These are phyloP conservation scores for Passer domesticus DNA, from an alignment of 2,113 vertebrate genomes.

Conservation along the genomic window DNA sequence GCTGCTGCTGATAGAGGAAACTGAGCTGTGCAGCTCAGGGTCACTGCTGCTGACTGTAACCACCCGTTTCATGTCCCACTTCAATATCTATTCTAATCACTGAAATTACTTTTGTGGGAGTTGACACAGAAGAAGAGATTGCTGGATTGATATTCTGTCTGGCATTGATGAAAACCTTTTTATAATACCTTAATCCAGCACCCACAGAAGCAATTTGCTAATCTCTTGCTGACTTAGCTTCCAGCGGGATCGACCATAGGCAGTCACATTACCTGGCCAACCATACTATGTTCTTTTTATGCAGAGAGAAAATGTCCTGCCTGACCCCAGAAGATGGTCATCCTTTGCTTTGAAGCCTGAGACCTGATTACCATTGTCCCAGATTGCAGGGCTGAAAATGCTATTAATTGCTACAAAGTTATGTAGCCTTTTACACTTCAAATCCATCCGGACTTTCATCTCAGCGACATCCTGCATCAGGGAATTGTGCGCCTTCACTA, in stretches of 20 bases:
- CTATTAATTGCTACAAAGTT: slow-evolving; percentile 51
- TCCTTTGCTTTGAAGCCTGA: slow-evolving; percentile 6
- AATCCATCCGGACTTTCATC: slow-evolving; percentile 52
- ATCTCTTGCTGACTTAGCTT: slow-evolving; percentile 64
- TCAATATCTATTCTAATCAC: slow-evolving; percentile 41
- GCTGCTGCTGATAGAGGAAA: background rate
- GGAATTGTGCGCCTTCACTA: slow-evolving; percentile 35
- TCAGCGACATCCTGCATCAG: slow-evolving; percentile 29
- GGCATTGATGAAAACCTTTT: slow-evolving; percentile 56
- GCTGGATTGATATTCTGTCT: slow-evolving; percentile 52
- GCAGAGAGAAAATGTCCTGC: slow-evolving; percentile 27
- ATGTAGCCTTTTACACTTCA: slow-evolving; percentile 26
- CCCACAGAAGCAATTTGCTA: slow-evolving; percentile 61
- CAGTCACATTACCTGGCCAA: slow-evolving; percentile 20
- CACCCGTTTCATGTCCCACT: background rate
- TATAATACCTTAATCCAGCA: slow-evolving; percentile 58
- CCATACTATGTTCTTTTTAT: background rate
- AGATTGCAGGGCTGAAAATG: slow-evolving; percentile 33
- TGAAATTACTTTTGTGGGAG: slow-evolving; percentile 57
- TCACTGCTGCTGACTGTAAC: background rate
- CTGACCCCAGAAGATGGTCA: slow-evolving; percentile 32
- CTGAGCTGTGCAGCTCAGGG: slow-evolving; percentile 3
- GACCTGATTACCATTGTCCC: slow-evolving; percentile 47
- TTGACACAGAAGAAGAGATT: slow-evolving; percentile 50
- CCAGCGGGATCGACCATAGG: background rate